These are phyloP conservation scores for Leptonema lineaticorne DNA, from an alignment of 1,140 invertebrate species.

Conservation along the genomic window DNA sequence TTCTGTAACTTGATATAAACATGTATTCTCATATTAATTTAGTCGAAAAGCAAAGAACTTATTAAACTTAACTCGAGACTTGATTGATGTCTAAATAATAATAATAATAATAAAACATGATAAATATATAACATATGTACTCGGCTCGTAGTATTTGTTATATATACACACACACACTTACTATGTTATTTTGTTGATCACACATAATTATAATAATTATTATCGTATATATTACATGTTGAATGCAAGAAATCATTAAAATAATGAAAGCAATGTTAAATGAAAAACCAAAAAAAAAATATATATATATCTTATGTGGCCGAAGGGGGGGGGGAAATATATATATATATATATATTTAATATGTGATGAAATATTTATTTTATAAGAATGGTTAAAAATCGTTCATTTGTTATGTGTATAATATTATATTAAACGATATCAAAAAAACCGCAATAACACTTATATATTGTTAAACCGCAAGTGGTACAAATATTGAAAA, in stretches of 20 bases:
- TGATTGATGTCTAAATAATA: constrained; percentile 1
- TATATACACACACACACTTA: no score
- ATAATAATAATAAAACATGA: constrained; percentile 7
- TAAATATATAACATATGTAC: constrained; percentile 2
- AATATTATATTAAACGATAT: no score
- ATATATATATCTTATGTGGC: no score
- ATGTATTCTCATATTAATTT: neutral
- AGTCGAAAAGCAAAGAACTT: no score
- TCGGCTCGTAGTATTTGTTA: neutral
- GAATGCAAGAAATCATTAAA: neutral
- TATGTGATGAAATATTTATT: neutral
- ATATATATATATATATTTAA: neutral
- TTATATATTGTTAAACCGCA: no score
- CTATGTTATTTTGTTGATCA: no score
- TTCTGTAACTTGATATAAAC: neutral
- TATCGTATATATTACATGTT: neutral
- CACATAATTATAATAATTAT: no score
- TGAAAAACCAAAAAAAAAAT: neutral
- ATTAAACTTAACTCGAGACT: constrained; percentile 4
- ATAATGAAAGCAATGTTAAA: neutral
- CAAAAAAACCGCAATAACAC: no score
- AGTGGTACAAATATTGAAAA: constrained; percentile 12
- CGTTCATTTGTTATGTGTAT: constrained; percentile 6
- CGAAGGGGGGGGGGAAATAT: neutral
- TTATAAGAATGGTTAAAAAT: constrained; percentile 8